Evolutionary conservation across 2,797 vertebrate species (phyloP).

Genomic region (Columba guinea): DNA sequence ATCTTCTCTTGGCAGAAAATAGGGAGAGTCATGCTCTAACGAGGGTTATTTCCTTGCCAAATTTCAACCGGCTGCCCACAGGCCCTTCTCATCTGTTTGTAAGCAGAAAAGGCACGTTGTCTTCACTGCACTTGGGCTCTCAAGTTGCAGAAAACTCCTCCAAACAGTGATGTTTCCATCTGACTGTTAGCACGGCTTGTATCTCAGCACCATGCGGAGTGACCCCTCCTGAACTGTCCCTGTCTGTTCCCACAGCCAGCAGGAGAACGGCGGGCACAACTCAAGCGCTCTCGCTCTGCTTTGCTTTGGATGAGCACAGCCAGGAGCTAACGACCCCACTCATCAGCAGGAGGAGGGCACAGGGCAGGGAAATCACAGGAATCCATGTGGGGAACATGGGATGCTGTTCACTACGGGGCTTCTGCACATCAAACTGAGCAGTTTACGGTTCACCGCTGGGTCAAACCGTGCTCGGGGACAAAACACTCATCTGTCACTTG

Average conservation of each 20-base stretch:
- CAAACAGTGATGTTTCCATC: not conserved
- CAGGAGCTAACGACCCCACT: not conserved
- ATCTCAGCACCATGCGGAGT: not conserved
- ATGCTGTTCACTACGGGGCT: not conserved
- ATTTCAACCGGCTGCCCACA: not conserved
- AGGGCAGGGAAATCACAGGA: not conserved
- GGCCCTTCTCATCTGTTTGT: not conserved
- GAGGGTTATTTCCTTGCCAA: not conserved
- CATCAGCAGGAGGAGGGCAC: not conserved
- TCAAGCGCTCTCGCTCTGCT: not conserved
- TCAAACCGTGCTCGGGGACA: not conserved
- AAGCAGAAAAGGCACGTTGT: not conserved
- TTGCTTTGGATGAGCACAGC: slow-evolving; percentile 19
- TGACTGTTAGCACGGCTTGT: not conserved
- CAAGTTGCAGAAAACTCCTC: not conserved
- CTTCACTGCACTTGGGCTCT: not conserved
- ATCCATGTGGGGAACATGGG: not conserved
- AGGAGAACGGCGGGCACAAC: not conserved
- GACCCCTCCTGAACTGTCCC: not conserved
- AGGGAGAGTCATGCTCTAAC: fast-evolving
- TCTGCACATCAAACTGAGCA: not conserved
- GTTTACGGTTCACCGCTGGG: not conserved
- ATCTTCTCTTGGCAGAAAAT: not conserved
- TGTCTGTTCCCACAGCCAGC: not conserved
- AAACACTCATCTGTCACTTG: not conserved